Conservation (phyloP, 2,888 invertebrate species). For the Clitarchus hookeri region DNA sequence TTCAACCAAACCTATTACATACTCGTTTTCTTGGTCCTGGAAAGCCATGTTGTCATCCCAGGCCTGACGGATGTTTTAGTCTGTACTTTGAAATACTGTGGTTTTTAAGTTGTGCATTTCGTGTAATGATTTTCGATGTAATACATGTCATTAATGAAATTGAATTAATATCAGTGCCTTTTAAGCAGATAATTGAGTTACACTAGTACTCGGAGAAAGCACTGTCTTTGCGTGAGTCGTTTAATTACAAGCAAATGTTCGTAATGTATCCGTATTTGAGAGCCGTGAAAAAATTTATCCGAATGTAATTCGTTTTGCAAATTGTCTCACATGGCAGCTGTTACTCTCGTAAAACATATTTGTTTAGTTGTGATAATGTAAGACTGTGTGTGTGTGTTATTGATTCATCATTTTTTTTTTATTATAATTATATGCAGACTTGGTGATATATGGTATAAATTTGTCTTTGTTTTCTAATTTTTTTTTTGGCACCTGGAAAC, state of each 20-base stretch:
- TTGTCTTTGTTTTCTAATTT: too few species aligned
- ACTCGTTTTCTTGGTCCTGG: too few species aligned
- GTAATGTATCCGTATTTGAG: neutral
- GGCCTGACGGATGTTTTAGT: neutral
- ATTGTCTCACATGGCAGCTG: too few species aligned
- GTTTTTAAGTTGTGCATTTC: neutral
- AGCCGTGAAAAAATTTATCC: neutral
- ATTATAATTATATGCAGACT: too few species aligned
- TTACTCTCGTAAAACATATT: too few species aligned
- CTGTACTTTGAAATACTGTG: neutral
- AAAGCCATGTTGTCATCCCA: neutral
- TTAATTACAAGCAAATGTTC: neutral
- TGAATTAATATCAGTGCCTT: slow-evolving; percentile 14
- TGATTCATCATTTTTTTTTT: too few species aligned
- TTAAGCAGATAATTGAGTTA: neutral
- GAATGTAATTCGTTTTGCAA: too few species aligned
- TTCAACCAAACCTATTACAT: too few species aligned
- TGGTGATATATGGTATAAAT: too few species aligned
- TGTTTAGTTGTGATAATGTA: too few species aligned
- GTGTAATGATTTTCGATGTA: neutral
- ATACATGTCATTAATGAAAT: neutral
- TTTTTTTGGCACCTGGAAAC: too few species aligned
- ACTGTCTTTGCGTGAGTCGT: neutral
- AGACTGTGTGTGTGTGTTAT: too few species aligned
- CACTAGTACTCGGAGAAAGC: neutral